These are phyloP conservation scores for Stercorarius parasiticus DNA, from an alignment of 2,113 vertebrate species.

Conservation along the genomic window DNA sequence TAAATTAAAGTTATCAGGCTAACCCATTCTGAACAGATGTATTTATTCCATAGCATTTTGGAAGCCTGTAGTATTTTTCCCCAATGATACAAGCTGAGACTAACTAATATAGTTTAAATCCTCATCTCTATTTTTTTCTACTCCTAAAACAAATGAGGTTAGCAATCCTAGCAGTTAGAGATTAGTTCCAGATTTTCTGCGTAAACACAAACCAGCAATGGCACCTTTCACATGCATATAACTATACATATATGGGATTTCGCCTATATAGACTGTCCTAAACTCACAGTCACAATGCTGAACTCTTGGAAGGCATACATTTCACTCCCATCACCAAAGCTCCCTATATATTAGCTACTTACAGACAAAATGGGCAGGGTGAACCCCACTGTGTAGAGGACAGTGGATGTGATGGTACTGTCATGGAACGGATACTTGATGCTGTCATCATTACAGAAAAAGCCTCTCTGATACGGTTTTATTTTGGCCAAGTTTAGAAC, in stretches of 20 bases:
- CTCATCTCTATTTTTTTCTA: not conserved
- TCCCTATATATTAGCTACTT: slow-evolving; percentile 84
- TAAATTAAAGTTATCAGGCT: not conserved
- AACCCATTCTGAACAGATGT: not conserved
- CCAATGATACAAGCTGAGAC: not conserved
- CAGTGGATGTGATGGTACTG: slow-evolving; percentile 89
- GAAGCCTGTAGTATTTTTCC: not conserved
- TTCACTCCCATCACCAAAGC: slow-evolving; percentile 60
- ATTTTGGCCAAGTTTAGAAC: slow-evolving; percentile 97
- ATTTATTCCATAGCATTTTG: not conserved
- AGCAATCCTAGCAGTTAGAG: not conserved
- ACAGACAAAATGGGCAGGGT: slow-evolving; percentile 92
- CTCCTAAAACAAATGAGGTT: not conserved
- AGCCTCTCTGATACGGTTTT: slow-evolving; percentile 95
- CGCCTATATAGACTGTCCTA: not conserved
- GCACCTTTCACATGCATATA: not conserved
- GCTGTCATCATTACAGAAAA: slow-evolving; percentile 99
- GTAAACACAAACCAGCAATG: not conserved
- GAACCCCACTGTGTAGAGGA: slow-evolving; percentile 93
- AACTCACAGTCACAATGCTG: not conserved
- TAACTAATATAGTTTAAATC: not conserved
- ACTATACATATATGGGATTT: not conserved
- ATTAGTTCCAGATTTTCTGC: not conserved
- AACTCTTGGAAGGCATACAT: slow-evolving; percentile 20
- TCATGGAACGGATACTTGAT: slow-evolving; percentile 95